phyloP scores from a whole-genome alignment of 1,140 invertebrate genomes.

The Drosophila nebulosa region DNA sequence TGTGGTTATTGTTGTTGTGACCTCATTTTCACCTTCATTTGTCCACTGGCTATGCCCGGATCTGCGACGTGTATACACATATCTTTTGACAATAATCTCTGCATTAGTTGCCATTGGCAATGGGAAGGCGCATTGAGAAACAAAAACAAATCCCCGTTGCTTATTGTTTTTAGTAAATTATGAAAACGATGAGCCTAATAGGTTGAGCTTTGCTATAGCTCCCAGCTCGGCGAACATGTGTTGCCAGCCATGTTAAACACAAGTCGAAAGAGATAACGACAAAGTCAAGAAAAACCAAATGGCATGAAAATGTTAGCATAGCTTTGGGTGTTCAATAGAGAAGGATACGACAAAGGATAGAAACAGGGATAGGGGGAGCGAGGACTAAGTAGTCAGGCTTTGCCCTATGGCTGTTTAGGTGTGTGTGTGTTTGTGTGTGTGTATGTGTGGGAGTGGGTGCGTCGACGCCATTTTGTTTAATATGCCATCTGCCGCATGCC shows the following conservation, averaged over 20 bases:
- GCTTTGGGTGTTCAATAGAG: constrained; percentile 33
- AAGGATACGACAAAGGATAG: neutral
- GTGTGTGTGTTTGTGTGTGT: constrained; percentile 5
- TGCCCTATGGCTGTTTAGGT: constrained; percentile 2
- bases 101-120: constrained; percentile 34
- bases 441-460: constrained; percentile 2
- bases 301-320: constrained; percentile 53
- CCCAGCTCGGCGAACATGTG: constrained; percentile 31
- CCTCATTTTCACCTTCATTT: constrained; percentile 31
- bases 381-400: constrained; percentile 21
- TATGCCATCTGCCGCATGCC: constrained; percentile 46
- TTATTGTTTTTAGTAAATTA: constrained; percentile 64
- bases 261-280: constrained; percentile 31
- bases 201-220: constrained; percentile 7
- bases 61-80: neutral
- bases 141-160: constrained; percentile 37
- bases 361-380: too few relatives aligned
- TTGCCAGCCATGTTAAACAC: constrained; percentile 34
- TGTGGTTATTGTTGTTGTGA: constrained; percentile 16
- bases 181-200: constrained; percentile 59
- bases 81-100: constrained; percentile 24
- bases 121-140: neutral
- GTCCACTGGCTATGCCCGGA: constrained; percentile 14
- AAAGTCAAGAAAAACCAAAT: constrained; percentile 51
- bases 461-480: constrained; percentile 49